These are phyloP conservation scores for Pituophis catenifer DNA, from an alignment of 2,113 vertebrate species.

Conservation along the genomic window DNA sequence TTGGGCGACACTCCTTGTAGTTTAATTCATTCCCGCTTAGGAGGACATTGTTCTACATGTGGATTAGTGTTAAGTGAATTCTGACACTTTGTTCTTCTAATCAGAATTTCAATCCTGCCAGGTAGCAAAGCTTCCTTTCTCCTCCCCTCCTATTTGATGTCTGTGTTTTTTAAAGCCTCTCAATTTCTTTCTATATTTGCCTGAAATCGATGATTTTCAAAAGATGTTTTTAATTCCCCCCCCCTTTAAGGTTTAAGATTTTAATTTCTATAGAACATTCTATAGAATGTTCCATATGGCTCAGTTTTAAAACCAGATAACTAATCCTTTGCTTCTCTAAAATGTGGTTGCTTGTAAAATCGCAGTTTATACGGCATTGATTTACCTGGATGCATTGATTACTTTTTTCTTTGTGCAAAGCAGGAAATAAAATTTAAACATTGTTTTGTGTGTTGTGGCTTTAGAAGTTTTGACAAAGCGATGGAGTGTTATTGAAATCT, in stretches of 20 bases:
- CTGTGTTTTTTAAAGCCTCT: not conserved
- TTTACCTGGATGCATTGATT: not conserved
- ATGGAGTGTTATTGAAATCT: conserved; percentile 55
- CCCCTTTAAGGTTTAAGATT: conserved; percentile 53
- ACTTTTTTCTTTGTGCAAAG: not conserved
- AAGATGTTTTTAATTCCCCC: conserved; percentile 12
- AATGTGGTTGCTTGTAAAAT: not conserved
- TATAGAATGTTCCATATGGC: conserved; percentile 30
- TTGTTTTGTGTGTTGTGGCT: conserved; percentile 33
- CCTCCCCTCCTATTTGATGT: not conserved
- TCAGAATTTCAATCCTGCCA: conserved; percentile 65
- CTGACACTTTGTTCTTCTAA: conserved; percentile 66
- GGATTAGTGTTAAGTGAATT: conserved; percentile 64
- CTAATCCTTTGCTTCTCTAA: not conserved
- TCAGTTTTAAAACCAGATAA: conserved; percentile 34
- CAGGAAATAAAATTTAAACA: not conserved
- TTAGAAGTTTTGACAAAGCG: not conserved
- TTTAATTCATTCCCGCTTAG: conserved; percentile 54
- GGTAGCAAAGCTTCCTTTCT: conserved; percentile 43
- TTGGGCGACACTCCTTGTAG: conserved; percentile 4
- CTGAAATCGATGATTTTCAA: conserved; percentile 31
- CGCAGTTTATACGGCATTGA: not conserved
- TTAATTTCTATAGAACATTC: conserved; percentile 31
- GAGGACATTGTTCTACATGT: conserved; percentile 52
- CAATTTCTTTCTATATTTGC: not conserved